These are phyloP conservation scores for Saguinus imperator DNA, from an alignment of 2,113 vertebrate species.

Conservation along the genomic window DNA sequence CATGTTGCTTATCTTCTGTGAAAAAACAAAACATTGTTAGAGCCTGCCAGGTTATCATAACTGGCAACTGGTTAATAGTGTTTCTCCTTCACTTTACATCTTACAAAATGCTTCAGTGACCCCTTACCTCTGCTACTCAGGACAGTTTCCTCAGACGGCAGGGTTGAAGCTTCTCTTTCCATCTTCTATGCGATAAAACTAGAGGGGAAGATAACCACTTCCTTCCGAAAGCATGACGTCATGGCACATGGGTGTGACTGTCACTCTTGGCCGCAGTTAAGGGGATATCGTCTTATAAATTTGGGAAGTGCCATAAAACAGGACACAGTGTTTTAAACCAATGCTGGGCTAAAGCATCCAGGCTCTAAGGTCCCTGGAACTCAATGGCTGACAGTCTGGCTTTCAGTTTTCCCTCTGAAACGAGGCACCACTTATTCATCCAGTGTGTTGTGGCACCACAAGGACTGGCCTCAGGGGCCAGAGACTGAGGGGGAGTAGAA, in stretches of 20 bases:
- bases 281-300: neutral
- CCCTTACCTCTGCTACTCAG: neutral
- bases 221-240: neutral
- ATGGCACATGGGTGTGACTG: too few relatives aligned
- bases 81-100: neutral
- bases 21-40: neutral
- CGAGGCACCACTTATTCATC: neutral
- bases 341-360: neutral
- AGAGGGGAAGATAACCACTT: neutral
- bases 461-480: rapidly evolving
- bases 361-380: neutral
- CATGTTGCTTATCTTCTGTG: neutral
- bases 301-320: neutral
- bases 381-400: neutral
- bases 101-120: neutral
- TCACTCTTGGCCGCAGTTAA: neutral
- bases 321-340: neutral
- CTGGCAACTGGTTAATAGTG: neutral
- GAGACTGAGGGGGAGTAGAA: neutral
- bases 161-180: neutral
- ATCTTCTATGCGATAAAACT: rapidly evolving
- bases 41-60: too few relatives aligned
- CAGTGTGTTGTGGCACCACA: rapidly evolving
- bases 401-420: neutral
- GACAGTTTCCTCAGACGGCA: too few relatives aligned